Base-by-base conservation (phyloP, 1,140 invertebrate genomes). In the Zaprionus ghesquierei region DNA sequence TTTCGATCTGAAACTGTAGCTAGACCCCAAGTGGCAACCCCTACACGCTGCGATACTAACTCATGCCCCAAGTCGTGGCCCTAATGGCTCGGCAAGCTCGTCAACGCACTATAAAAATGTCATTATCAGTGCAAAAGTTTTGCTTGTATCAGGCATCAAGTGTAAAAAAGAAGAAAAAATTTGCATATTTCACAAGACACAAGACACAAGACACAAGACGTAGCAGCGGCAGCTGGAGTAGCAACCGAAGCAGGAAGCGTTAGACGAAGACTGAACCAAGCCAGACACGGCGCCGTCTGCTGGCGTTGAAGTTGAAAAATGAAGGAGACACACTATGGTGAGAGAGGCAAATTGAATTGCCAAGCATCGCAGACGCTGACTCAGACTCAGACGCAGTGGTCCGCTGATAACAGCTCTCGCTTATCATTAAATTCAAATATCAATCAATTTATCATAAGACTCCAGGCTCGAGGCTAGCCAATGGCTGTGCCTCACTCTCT, bases 341-440 rank as follows among this genome's bases (percentile, higher is more conserved):
- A 25, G 15, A 56, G 44, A 81, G 58, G 70, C 70, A 80, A 89
- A 84, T 84, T 84, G 84, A 89, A 89, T 89, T 84, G 79, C 51
- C 69, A 89, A 89, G 69, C n/a, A n/a, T 77, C 51, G 35, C 35
- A 41, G 66, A 70, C 31, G 23, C 53, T 59, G 5, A 70, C 29
- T 29, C 22, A 38, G 27, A 70, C 31, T 23, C 53, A 63, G 5
- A 70, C 29, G 50, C 22, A 38, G 27, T 46, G 41, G 20, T 38
- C 49, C 54, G 44, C 51, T 71, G 56, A 51, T 65, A 60, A 61
- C 58, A 62, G 65, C 49, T 29, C 61, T 35, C 62, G 73, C 60
- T 80, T 84, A 89, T 89, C 84, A 89, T 89, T 89, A 89, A 89
- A 89, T 89, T 89, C 84, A 84, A 89, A 89, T 89, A 89, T 89